Evolutionary conservation across 1,140 invertebrate genomes (phyloP), one percentile per base, ranked within the genome.

Genomic region (Latrodectus geometricus): DNA sequence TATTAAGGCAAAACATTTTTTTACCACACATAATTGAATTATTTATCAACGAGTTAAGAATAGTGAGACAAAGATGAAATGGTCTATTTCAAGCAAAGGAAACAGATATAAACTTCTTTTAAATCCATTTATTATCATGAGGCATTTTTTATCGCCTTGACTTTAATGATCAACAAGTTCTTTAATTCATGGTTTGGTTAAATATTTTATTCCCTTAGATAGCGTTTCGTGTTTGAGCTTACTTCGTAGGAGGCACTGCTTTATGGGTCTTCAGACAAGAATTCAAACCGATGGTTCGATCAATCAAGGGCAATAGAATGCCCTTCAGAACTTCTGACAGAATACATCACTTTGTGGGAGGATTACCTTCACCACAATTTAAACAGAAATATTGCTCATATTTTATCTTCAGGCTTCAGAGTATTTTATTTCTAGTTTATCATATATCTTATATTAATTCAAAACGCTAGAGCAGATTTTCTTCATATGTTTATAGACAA

Each of bases 301-400:
- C 54, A 11, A 61, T 61, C 54, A 61, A 61, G 17, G 11, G 17
- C 54, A 17, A 61, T 61, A 61, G 54, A 61, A 61, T 61, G 17
- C 54, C 54, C 54, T 61, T 61, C 54, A 61, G 54, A 61, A 61
- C 11, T 61, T 61, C 54, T 61, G 54, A 61, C 54, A 17, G 11
- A 61, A 17, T 61, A 61, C 54, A 61, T 61, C 54, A 61, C 17
- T 61, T 61, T 61, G 54, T 17, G 54, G 54, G 54, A 61, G 54
- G 54, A 61, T 61, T 61, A 61, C 54, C 54, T 61, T 61, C 54
- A 17, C 54, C 54, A 61, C 54, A 61, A 61, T 61, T 61, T 61
- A 61, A 61, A 61, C 54, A 61, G 54, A 61, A 61, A 61, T 61
- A 61, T 61, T 61, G 17, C 54, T 61, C 54, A 61, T 61, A 61